Evolutionary conservation across 92 coral and sea anemone species (phyloP).

Genomic region (Anthopleura xanthogrammica): DNA sequence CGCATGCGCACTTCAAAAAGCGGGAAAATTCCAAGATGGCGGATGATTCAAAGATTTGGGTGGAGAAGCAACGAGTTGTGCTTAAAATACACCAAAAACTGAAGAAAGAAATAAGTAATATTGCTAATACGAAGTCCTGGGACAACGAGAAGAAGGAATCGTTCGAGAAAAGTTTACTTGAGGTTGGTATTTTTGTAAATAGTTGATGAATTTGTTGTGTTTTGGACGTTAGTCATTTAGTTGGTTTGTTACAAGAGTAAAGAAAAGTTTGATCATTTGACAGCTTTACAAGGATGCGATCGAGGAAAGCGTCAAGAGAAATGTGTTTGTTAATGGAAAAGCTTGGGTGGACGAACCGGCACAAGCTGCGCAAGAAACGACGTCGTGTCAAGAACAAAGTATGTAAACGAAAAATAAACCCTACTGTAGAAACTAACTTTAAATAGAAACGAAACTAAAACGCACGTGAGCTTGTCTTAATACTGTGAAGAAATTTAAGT

Average conservation of each 20-base stretch:
- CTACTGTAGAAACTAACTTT: too few relatives aligned
- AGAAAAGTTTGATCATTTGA: neutral
- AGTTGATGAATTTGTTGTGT: neutral
- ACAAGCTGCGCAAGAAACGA: conserved; percentile 14
- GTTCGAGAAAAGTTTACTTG: conserved; percentile 59
- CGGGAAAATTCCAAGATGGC: conserved; percentile 95
- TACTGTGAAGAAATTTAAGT: neutral
- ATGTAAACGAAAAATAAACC: neutral
- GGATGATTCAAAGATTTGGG: conserved; percentile 59
- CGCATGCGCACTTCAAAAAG: conserved; percentile 83
- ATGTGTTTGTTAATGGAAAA: conserved; percentile 46
- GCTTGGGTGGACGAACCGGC: conserved; percentile 34
- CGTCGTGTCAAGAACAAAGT: conserved; percentile 30
- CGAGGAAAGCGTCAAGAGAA: conserved; percentile 54
- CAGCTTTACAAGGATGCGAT: conserved; percentile 75
- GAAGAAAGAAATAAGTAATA: conserved; percentile 58
- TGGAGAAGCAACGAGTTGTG: conserved; percentile 49
- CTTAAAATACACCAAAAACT: conserved; percentile 62
- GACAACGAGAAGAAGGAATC: conserved; percentile 53
- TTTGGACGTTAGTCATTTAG: conserved; percentile 2
- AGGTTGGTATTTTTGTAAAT: conserved; percentile 43
- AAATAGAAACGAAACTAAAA: too few relatives aligned
- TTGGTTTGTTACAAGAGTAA: neutral
- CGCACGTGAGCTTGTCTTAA: too few relatives aligned
- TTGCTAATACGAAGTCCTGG: conserved; percentile 64